Evolutionary conservation across 2,113 vertebrate species (phyloP).

Genomic region (Excalfactoria chinensis): DNA sequence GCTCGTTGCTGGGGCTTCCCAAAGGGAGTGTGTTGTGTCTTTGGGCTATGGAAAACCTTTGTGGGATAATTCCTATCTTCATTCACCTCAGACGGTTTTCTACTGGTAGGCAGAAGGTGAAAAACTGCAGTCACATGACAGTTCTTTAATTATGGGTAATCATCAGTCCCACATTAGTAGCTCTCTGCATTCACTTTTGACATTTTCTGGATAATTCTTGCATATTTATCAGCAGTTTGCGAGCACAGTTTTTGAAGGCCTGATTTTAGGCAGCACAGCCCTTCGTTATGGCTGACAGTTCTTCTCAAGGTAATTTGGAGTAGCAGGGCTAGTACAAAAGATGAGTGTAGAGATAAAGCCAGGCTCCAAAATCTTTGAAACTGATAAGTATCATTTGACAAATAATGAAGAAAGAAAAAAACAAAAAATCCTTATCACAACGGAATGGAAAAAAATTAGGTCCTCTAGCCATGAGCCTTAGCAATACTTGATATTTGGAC

Average conservation of each 20-base stretch:
- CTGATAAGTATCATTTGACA: not conserved
- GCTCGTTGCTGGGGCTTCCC: not conserved
- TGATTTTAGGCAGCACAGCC: not conserved
- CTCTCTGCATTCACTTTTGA: not conserved
- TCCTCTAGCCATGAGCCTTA: not conserved
- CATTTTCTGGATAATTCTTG: not conserved
- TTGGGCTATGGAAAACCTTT: not conserved
- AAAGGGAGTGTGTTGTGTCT: not conserved
- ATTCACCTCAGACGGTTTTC: not conserved
- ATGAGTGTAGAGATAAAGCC: not conserved
- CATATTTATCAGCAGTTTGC: not conserved
- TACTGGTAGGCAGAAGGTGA: not conserved
- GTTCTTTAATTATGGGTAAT: not conserved
- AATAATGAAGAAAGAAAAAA: not conserved
- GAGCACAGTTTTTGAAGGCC: not conserved
- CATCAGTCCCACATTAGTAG: not conserved
- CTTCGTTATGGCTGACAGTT: not conserved
- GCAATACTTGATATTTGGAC: not conserved
- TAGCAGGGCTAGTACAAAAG: not conserved
- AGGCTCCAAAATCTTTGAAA: not conserved
- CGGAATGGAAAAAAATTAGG: not conserved
- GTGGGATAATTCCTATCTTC: not conserved
- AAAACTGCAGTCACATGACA: not conserved
- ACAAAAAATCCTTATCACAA: not conserved
- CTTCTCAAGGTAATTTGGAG: not conserved